These are phyloP conservation scores for Gnatocerus cornutus DNA, from an alignment of 2,888 invertebrate genomes.

Conservation along the genomic window DNA sequence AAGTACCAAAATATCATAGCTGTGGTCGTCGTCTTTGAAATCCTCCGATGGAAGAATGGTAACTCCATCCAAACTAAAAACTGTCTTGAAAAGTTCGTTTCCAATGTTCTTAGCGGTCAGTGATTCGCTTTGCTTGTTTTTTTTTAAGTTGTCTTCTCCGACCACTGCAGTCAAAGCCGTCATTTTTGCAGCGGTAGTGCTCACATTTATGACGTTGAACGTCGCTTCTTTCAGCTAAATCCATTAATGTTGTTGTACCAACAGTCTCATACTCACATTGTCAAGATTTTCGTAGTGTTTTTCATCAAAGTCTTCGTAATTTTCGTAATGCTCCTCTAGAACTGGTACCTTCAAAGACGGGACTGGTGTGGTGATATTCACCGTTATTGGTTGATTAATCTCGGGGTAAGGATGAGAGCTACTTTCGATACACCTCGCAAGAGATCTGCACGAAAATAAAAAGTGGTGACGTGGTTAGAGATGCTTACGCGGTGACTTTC, in stretches of 20 bases:
- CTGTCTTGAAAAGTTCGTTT: too few species aligned
- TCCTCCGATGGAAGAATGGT: slow-evolving; percentile 17
- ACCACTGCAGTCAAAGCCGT: slow-evolving; percentile 21
- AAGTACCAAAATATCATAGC: slow-evolving; percentile 40
- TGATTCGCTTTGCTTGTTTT: background rate
- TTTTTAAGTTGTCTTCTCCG: slow-evolving; percentile 26
- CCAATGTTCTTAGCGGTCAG: slow-evolving; percentile 33
- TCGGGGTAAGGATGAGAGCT: slow-evolving; percentile 31
- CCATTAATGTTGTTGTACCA: background rate
- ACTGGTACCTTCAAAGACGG: slow-evolving; percentile 1
- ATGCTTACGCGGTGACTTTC: slow-evolving; percentile 10
- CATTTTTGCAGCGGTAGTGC: slow-evolving; percentile 8
- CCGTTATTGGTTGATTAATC: background rate
- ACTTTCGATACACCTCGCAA: slow-evolving; percentile 17
- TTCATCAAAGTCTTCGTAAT: slow-evolving; percentile 34
- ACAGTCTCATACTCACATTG: slow-evolving; percentile 11
- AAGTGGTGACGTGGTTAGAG: too few species aligned
- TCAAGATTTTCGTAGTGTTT: slow-evolving; percentile 28
- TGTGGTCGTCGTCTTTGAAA: slow-evolving; percentile 21
- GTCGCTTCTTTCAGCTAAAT: slow-evolving; percentile 33
- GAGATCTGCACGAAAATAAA: too few species aligned
- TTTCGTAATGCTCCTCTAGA: slow-evolving; percentile 26
- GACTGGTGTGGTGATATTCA: slow-evolving; percentile 12
- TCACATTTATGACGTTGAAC: slow-evolving; percentile 18
- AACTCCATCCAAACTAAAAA: slow-evolving; percentile 17